A percentile compares a stretch with the other conserved stretches of the same genome.
These are phyloP conservation scores for Drosophila pachea DNA, from an alignment of 1,140 invertebrate species.

Conservation along the genomic window DNA sequence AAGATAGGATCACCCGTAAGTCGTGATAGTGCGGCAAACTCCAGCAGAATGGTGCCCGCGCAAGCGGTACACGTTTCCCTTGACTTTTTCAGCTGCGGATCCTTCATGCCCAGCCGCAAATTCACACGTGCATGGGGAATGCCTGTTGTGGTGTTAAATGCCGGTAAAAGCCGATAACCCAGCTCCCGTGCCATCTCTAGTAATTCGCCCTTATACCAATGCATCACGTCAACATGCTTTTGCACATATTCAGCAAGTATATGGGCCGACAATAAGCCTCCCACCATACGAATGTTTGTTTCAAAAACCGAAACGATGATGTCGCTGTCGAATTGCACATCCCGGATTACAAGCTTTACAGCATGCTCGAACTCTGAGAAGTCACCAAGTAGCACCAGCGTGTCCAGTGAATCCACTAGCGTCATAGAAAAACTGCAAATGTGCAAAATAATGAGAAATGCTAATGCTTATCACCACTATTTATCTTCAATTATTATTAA, in stretches of 20 bases:
- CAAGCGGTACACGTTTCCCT: conserved; percentile 97
- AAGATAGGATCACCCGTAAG: conserved; percentile 94
- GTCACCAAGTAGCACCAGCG: conserved; percentile 94
- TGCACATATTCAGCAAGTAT: conserved; percentile 91
- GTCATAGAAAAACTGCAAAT: conserved; percentile 96
- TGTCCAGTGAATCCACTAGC: conserved; percentile 96
- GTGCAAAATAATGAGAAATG: conserved; percentile 11
- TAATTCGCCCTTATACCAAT: conserved; percentile 95
- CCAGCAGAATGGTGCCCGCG: conserved; percentile 98
- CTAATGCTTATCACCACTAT: conserved; percentile 3
- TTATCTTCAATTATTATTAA: neutral
- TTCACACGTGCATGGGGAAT: conserved; percentile 98
- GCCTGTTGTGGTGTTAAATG: conserved; percentile 98
- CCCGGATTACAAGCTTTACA: conserved; percentile 89
- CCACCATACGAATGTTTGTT: conserved; percentile 97
- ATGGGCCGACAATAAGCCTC: conserved; percentile 95
- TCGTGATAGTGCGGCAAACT: conserved; percentile 96
- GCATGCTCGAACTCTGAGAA: conserved; percentile 96
- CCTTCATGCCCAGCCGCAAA: conserved; percentile 91
- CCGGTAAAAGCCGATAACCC: conserved; percentile 93
- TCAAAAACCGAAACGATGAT: conserved; percentile 98
- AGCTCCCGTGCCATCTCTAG: conserved; percentile 94
- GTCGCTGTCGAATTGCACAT: conserved; percentile 95
- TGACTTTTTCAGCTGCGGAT: conserved; percentile 85
- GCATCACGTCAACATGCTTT: conserved; percentile 86